phyloP scores from a whole-genome alignment of 2,113 vertebrate genomes.

The Jacana jacana region DNA sequence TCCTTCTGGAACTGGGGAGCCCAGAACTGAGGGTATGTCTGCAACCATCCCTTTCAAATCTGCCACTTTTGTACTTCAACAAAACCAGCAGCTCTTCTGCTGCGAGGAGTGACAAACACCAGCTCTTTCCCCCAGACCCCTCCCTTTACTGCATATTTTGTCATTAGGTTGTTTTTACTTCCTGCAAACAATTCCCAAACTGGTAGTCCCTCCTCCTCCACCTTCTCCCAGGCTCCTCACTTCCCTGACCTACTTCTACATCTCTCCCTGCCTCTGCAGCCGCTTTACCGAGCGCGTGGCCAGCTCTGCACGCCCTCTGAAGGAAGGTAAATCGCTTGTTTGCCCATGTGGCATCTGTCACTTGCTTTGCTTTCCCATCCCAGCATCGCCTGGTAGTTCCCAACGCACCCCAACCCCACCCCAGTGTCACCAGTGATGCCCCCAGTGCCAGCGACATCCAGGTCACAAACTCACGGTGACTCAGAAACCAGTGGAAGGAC shows the following conservation, averaged over 20 bases:
- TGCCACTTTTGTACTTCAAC: background rate
- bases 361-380: background rate
- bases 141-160: background rate
- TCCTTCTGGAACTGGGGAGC: no score
- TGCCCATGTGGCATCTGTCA: fast-evolving
- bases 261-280: background rate
- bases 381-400: background rate
- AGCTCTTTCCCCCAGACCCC: background rate
- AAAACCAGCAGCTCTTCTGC: background rate
- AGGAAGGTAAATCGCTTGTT: background rate
- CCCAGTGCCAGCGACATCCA: background rate
- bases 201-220: background rate
- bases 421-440: background rate
- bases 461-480: background rate
- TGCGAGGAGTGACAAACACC: no score
- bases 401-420: background rate
- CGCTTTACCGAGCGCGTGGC: fast-evolving
- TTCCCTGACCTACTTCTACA: background rate
- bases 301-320: background rate
- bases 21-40: no score
- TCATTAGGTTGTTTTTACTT: background rate
- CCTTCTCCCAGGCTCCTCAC: background rate
- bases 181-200: background rate
- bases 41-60: fast-evolving
- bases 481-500: background rate